Evolutionary conservation across 2,113 vertebrate species (phyloP).

Genomic region (Hippocampus comes): DNA sequence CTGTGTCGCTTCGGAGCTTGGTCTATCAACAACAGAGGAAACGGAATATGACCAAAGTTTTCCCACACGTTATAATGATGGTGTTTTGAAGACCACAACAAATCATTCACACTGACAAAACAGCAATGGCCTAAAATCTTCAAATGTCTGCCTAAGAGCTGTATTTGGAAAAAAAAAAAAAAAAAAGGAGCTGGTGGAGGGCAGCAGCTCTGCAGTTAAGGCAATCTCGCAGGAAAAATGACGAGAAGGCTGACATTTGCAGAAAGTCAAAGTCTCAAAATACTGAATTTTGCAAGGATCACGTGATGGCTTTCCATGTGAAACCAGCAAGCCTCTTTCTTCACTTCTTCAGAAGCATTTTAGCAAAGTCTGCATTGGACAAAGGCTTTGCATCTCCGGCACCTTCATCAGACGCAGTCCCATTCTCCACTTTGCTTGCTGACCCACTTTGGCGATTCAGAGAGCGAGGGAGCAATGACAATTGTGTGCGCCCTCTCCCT

Average conservation of each 20-base stretch:
- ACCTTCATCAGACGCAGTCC: constrained; percentile 64
- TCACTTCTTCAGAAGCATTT: constrained; percentile 89
- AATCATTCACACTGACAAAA: not conserved
- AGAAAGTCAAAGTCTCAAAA: constrained; percentile 29
- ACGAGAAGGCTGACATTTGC: constrained; percentile 43
- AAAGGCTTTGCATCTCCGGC: constrained; percentile 72
- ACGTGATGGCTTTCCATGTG: constrained; percentile 76
- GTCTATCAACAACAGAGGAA: constrained; percentile 42
- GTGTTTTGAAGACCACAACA: not conserved
- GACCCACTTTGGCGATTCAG: constrained; percentile 76
- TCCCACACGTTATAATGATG: not conserved
- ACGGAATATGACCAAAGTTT: not conserved
- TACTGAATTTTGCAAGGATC: constrained; percentile 70
- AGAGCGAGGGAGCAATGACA: constrained; percentile 86
- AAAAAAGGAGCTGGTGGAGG: constrained; percentile 25
- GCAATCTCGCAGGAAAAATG: constrained; percentile 50
- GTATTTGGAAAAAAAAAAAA: not conserved
- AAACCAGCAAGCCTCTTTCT: constrained; percentile 60
- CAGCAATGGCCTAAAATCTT: not conserved
- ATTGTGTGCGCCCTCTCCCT: constrained; percentile 90
- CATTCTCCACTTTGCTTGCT: constrained; percentile 78
- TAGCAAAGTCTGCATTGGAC: constrained; percentile 95
- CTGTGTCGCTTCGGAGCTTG: constrained; percentile 78
- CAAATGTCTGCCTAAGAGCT: not conserved
- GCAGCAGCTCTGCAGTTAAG: constrained; percentile 52